phyloP scores from a whole-genome alignment of 2,888 invertebrate species.

The Cotesia congregata region DNA sequence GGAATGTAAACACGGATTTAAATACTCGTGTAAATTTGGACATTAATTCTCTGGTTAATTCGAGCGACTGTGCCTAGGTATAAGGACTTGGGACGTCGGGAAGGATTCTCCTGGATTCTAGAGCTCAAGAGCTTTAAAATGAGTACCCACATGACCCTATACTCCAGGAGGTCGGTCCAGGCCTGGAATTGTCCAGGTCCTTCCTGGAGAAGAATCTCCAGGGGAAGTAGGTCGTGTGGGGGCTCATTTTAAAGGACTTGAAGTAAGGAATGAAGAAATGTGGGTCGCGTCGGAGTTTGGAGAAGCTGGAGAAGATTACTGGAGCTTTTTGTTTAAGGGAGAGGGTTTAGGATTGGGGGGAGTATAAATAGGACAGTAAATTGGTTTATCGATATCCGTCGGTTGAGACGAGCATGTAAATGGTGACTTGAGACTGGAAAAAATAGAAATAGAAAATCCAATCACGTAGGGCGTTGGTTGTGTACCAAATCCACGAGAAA shows the following conservation, averaged over 20 bases:
- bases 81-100: no score
- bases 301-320: no score
- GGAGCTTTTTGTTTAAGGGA: no score
- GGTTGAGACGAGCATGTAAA: constrained; percentile 14
- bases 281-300: no score
- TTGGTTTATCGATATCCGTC: not conserved
- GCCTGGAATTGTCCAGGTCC: not conserved
- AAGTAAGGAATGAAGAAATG: no score
- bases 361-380: no score
- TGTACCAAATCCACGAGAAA: constrained; percentile 37
- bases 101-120: not conserved
- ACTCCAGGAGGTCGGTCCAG: not conserved
- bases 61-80: no score
- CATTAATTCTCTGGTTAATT: no score
- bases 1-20: constrained; percentile 45
- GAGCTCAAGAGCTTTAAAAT: not conserved
- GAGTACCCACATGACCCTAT: not conserved
- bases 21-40: constrained; percentile 34
- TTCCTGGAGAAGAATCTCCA: not conserved
- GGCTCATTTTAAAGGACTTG: no score
- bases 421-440: not conserved
- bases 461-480: constrained; percentile 44
- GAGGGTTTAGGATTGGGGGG: no score
- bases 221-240: not conserved
- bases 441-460: constrained; percentile 39